Evolutionary conservation across 2,113 vertebrate species (phyloP), one percentile per base, ranked within the genome.

Genomic region (Gallinago undulata): DNA sequence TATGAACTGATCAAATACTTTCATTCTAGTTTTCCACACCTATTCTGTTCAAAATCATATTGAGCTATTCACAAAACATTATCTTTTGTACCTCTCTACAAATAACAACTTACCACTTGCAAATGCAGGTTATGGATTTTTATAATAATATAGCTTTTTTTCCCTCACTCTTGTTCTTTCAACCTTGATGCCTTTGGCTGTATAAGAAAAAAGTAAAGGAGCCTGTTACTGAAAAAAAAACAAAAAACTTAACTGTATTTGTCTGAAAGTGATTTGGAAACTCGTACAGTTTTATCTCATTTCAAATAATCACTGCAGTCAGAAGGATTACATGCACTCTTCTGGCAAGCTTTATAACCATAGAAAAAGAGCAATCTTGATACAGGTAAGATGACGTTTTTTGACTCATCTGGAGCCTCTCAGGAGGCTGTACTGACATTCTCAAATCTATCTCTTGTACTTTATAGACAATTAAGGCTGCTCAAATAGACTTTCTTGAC

Each of bases 251-350:
- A 62, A 41, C n/a, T 91, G 25, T 13, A 25, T 82, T 89, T 81
- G 31, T 85, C 72, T 90, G 16, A 84, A 81, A 60, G 64, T 35
- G 25, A 75, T 91, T 64, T 84, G 57, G 53, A 88, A 88, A 75
- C 47, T 59, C 47, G 19, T 73, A 74, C n/a, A 60, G 39, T 30
- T 96, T 80, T 59, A 64, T 84, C 47, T 90, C 45, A 19, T 92
- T 95, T 89, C 87, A 88, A 59, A 70, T 80, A 94, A 74, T 85
- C 69, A 70, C 17, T 88, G 35, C n/a, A 70, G 63, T 77, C 75
- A 90, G 83, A 39, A 90, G 60, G 50, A 67, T 84, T 87, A 19
- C n/a, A 18, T 18, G 15, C 5, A 16, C 31, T 89, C 25, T 90
- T 72, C 35, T 95, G 68, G 76, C 57, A 92, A n/a, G 39, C 25